Percentiles rank a stretch among this genome's conserved stretches.
These are phyloP conservation scores for Empis livida DNA, from an alignment of 2,888 invertebrate genomes.

Conservation along the genomic window DNA sequence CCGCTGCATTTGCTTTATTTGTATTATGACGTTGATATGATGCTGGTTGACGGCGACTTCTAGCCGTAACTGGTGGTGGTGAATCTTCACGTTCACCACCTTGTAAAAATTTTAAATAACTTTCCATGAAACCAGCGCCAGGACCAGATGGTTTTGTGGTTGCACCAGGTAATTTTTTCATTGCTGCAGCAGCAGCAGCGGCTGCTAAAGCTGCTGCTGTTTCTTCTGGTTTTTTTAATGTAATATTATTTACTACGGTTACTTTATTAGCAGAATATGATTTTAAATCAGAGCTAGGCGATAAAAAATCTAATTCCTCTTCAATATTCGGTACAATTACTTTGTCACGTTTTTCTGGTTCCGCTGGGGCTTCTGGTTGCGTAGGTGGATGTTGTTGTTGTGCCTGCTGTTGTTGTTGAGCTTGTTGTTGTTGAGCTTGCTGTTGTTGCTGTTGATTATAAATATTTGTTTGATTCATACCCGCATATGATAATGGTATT, in stretches of 20 bases:
- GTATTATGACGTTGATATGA: slow-evolving; percentile 1
- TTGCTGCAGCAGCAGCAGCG: slow-evolving; percentile 22
- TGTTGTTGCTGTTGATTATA: slow-evolving; percentile 42
- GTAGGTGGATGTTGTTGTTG: slow-evolving; percentile 21
- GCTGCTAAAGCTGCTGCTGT: slow-evolving; percentile 22
- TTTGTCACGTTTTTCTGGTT: slow-evolving; percentile 36
- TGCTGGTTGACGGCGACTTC: slow-evolving; percentile 36
- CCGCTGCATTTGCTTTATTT: slow-evolving; percentile 17
- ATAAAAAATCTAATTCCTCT: slow-evolving; percentile 72
- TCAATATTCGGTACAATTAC: slow-evolving; percentile 81
- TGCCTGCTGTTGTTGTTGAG: neutral
- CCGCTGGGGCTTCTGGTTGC: slow-evolving; percentile 10
- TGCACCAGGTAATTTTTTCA: slow-evolving; percentile 37
- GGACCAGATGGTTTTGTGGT: slow-evolving; percentile 49
- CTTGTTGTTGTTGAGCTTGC: slow-evolving; percentile 29
- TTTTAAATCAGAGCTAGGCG: slow-evolving; percentile 37
- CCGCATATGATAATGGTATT: slow-evolving; percentile 32
- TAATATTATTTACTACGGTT: slow-evolving; percentile 13
- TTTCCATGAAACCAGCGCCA: slow-evolving; percentile 72
- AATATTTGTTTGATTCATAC: slow-evolving; percentile 37
- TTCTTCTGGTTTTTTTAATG: slow-evolving; percentile 5
- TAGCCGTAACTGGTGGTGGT: slow-evolving; percentile 54
- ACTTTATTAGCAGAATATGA: slow-evolving; percentile 11
- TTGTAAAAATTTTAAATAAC: slow-evolving; percentile 72
- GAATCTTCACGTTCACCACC: slow-evolving; percentile 66